These are phyloP conservation scores for Xenopus petersii DNA, from an alignment of 2,797 vertebrate genomes.

Conservation along the genomic window DNA sequence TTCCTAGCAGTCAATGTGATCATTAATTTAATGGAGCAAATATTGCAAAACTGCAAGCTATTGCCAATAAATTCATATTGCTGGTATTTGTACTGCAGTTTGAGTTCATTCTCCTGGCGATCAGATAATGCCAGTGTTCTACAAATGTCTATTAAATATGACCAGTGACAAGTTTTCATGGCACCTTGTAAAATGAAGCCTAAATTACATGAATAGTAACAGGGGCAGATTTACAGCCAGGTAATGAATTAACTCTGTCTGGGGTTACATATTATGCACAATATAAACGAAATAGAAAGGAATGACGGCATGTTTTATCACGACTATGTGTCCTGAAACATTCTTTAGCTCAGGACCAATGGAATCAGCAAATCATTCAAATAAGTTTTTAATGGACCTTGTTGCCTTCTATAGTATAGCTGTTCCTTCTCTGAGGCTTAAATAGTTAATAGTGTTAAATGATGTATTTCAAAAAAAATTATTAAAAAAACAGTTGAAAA, in stretches of 20 bases:
- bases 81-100: not conserved
- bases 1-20: not conserved
- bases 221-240: slow-evolving; percentile 59
- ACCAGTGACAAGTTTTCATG: no score
- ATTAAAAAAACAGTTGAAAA: no score
- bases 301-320: slow-evolving; percentile 79
- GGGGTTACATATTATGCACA: slow-evolving; percentile 54
- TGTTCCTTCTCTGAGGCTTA: no score
- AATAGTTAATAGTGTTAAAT: no score
- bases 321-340: slow-evolving; percentile 68
- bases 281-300: slow-evolving; percentile 73
- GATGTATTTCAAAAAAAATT: no score
- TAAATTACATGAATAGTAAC: slow-evolving; percentile 61
- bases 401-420: no score
- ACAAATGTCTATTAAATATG: not conserved
- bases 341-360: slow-evolving; percentile 61
- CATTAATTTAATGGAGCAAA: not conserved
- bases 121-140: not conserved
- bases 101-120: not conserved
- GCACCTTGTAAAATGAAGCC: not conserved
- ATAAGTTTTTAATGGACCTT: not conserved
- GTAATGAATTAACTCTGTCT: slow-evolving; percentile 75
- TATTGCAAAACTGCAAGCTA: not conserved
- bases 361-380: slow-evolving; percentile 50
- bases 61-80: not conserved